Percentiles rank a stretch among this genome's conserved stretches.
phyloP scores from a whole-genome alignment of 53 echinoderm and acorn worm species.

The Henricia sp. region DNA sequence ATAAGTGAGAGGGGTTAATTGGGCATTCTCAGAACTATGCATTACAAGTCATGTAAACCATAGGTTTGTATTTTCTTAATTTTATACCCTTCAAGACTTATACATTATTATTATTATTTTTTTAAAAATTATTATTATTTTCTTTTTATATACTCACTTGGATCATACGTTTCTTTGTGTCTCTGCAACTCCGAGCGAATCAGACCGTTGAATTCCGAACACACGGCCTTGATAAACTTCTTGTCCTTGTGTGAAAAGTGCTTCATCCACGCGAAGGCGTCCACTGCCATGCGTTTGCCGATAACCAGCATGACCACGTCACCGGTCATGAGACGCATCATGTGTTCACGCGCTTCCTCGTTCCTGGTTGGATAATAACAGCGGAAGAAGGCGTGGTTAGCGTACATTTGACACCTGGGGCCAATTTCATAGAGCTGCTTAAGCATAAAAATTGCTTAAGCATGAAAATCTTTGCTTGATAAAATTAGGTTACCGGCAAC shows the following conservation, averaged over 20 bases:
- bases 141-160: conserved; percentile 13
- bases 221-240: conserved; percentile 41
- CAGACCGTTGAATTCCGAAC: conserved; percentile 35
- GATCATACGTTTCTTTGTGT: conserved; percentile 38
- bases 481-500: no score
- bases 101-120: no score
- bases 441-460: neutral
- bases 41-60: no score
- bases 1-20: no score
- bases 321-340: conserved; percentile 29
- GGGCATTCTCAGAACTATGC: no score
- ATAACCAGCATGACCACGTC: conserved; percentile 49
- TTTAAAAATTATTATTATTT: no score
- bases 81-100: no score
- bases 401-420: no score
- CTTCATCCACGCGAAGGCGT: conserved; percentile 45
- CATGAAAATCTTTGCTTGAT: no score
- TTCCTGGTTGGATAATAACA: conserved; percentile 26
- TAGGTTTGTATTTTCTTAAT: no score
- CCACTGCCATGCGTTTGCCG: conserved; percentile 52
- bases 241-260: conserved; percentile 47
- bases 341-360: conserved; percentile 27
- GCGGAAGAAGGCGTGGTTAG: neutral
- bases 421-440: no score
- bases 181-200: conserved; percentile 26